Evolutionary conservation across 2,888 invertebrate species (phyloP).

Genomic region (Elaeidobius kamerunicus): DNA sequence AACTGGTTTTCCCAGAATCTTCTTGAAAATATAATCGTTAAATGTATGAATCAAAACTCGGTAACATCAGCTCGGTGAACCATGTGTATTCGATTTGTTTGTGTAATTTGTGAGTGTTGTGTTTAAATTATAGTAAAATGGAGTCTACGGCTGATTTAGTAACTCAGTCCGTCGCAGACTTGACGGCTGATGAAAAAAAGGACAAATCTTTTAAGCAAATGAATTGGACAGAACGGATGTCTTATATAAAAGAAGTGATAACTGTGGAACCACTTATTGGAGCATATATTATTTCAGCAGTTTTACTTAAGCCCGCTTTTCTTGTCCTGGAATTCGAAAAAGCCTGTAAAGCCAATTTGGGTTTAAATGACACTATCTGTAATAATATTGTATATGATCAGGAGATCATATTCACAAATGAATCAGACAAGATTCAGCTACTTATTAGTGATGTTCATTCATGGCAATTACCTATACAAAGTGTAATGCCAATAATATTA

Average conservation of each 20-base stretch:
- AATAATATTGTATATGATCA: slow-evolving; percentile 45
- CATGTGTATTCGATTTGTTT: neutral
- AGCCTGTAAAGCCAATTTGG: slow-evolving; percentile 54
- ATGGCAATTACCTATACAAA: slow-evolving; percentile 45
- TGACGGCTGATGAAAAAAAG: slow-evolving; percentile 31
- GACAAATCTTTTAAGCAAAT: slow-evolving; percentile 35
- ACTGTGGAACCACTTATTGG: slow-evolving; percentile 47
- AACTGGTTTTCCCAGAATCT: slow-evolving; percentile 28
- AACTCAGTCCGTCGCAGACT: slow-evolving; percentile 38
- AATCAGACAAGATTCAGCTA: slow-evolving; percentile 50
- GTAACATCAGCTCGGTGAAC: neutral
- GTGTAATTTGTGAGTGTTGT: slow-evolving; percentile 5
- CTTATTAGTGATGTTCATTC: slow-evolving; percentile 51
- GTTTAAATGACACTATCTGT: slow-evolving; percentile 53
- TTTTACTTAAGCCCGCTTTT: slow-evolving; percentile 49
- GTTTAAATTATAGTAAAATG: slow-evolving; percentile 33
- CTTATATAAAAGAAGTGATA: slow-evolving; percentile 40
- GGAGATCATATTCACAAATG: slow-evolving; percentile 39
- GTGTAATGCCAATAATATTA: slow-evolving; percentile 44
- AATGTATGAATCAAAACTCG: slow-evolving; percentile 8
- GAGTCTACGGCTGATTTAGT: slow-evolving; percentile 43
- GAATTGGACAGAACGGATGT: slow-evolving; percentile 33
- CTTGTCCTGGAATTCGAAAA: slow-evolving; percentile 57
- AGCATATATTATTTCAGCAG: slow-evolving; percentile 42
- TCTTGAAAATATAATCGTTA: slow-evolving; percentile 16